Evolutionary conservation across 2,797 vertebrate species (phyloP).

Genomic region (Gadopsis marmoratus): DNA sequence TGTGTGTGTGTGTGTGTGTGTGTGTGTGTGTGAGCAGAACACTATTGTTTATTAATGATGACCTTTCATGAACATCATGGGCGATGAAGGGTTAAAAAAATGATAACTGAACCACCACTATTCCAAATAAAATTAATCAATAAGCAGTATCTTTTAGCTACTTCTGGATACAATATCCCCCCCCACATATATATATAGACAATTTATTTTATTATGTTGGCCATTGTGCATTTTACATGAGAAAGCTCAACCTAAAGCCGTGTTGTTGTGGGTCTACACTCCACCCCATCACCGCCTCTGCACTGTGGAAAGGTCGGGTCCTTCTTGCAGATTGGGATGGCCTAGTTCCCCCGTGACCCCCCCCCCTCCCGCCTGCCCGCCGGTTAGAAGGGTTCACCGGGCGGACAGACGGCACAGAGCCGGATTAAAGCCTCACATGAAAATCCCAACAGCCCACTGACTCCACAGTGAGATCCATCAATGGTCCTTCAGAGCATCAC

Average conservation of each 20-base stretch:
- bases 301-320: constrained; percentile 65
- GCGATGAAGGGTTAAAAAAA: no score
- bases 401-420: constrained; percentile 68
- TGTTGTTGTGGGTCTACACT: constrained; percentile 20
- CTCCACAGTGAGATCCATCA: constrained; percentile 24
- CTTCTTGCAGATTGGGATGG: constrained; percentile 60
- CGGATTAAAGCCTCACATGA: constrained; percentile 67
- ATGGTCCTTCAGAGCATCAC: constrained; percentile 10
- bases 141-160: background rate
- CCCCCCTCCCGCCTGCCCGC: constrained; percentile 66
- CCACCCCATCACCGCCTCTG: constrained; percentile 20
- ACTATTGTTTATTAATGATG: constrained; percentile 6
- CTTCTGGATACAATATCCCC: no score
- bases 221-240: background rate
- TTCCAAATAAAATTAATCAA: background rate
- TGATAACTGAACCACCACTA: no score
- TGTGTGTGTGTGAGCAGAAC: no score
- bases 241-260: constrained; percentile 4
- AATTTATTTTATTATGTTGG: background rate
- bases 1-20: no score
- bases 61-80: background rate
- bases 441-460: constrained; percentile 43
- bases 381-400: constrained; percentile 77
- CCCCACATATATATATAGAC: no score
- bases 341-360: constrained; percentile 71